phyloP scores from a whole-genome alignment of 1,140 invertebrate genomes.

The Epicauta chinensis region DNA sequence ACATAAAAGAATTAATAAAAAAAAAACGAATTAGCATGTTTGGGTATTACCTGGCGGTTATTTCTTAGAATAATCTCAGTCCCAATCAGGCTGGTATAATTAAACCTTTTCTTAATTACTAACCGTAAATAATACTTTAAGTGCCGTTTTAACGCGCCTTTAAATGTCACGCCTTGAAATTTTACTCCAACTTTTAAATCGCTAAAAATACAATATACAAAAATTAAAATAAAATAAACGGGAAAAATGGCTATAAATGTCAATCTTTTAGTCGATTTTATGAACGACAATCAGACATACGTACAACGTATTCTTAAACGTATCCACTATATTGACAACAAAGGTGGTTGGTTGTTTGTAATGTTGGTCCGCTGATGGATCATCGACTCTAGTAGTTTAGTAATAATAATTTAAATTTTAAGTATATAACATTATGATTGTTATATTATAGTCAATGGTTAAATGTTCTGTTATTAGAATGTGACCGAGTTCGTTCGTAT shows the following conservation, averaged over 20 bases:
- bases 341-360: not conserved
- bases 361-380: conserved; percentile 1
- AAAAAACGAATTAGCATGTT: too few relatives aligned
- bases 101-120: conserved; percentile 38
- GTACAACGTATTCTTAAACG: not conserved
- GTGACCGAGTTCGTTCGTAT: conserved; percentile 2
- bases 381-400: conserved; percentile 1
- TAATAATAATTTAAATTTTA: conserved; percentile 34
- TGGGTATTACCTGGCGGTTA: conserved; percentile 12
- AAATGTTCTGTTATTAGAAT: conserved; percentile 4
- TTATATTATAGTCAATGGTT: conserved; percentile 25
- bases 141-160: conserved; percentile 38
- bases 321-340: not conserved
- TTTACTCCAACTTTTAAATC: conserved; percentile 25
- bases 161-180: conserved; percentile 38
- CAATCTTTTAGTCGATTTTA: conserved; percentile 20
- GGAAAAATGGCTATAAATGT: conserved; percentile 30
- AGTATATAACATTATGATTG: conserved; percentile 31
- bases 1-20: not conserved
- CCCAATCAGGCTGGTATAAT: conserved; percentile 36
- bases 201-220: conserved; percentile 27
- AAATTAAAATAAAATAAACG: not conserved
- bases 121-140: conserved; percentile 39
- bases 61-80: conserved; percentile 25
- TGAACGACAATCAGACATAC: conserved; percentile 11